Conservation (phyloP, 2,888 invertebrate species). For the Andrena dorsata region DNA sequence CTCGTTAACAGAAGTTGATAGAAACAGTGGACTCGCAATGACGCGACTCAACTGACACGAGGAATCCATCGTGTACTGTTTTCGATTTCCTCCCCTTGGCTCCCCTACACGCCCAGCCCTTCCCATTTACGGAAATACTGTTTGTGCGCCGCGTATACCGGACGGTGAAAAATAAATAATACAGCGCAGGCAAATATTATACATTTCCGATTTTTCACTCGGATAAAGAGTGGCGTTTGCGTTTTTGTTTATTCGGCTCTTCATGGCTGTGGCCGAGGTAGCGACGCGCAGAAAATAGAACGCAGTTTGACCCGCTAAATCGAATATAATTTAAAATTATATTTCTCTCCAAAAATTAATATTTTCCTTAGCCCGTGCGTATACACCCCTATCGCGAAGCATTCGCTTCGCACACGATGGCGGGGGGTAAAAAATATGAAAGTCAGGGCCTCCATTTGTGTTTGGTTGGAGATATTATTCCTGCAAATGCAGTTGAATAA, state of each 20-base stretch:
- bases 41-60: background rate
- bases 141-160: background rate
- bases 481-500: background rate
- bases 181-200: slow-evolving; percentile 50
- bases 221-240: slow-evolving; percentile 26
- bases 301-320: background rate
- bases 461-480: background rate
- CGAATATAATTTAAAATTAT: slow-evolving; percentile 26
- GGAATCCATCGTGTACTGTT: background rate
- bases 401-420: no score
- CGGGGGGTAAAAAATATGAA: background rate
- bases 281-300: background rate
- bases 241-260: slow-evolving; percentile 48
- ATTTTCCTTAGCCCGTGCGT: background rate
- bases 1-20: background rate
- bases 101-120: background rate
- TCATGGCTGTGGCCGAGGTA: slow-evolving; percentile 10
- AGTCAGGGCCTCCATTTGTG: background rate
- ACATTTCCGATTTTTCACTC: slow-evolving; percentile 46
- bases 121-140: background rate
- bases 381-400: no score
- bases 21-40: background rate
- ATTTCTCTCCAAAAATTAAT: slow-evolving; percentile 28
- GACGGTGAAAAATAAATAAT: slow-evolving; percentile 49
- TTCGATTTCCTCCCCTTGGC: background rate